Evolutionary conservation across 2,888 invertebrate species (phyloP).

Genomic region (Drosophila pegasa): DNA sequence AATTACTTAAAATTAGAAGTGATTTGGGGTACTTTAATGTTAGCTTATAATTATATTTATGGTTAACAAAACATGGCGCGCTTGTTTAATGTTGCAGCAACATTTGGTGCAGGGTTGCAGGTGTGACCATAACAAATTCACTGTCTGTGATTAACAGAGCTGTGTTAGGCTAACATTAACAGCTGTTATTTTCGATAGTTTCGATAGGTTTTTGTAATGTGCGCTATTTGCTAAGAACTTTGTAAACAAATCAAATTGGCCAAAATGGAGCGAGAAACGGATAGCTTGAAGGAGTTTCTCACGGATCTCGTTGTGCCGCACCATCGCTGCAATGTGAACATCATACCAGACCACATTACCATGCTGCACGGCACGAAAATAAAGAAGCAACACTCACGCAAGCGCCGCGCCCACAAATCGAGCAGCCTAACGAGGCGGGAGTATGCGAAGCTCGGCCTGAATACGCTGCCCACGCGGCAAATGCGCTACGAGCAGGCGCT

Average conservation of each 20-base stretch:
- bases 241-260: constrained; percentile 4
- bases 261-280: constrained; percentile 34
- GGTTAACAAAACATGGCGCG: neutral
- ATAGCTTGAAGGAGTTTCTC: constrained; percentile 70
- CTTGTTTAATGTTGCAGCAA: constrained; percentile 7
- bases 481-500: constrained; percentile 88
- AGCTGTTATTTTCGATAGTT: constrained; percentile 15
- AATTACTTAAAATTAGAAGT: neutral
- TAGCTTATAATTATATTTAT: neutral
- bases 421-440: constrained; percentile 87
- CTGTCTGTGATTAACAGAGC: neutral
- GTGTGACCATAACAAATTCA: constrained; percentile 9
- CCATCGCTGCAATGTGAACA: constrained; percentile 70
- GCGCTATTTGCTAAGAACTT: neutral
- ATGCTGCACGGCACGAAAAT: constrained; percentile 83
- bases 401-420: constrained; percentile 84
- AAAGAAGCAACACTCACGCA: constrained; percentile 82
- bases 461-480: constrained; percentile 87
- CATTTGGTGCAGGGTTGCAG: neutral
- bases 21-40: neutral
- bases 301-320: constrained; percentile 77
- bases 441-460: constrained; percentile 87
- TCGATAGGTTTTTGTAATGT: neutral
- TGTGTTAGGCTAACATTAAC: neutral
- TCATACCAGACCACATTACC: constrained; percentile 83